Evolutionary conservation across 2,888 invertebrate genomes (phyloP), one percentile per base, ranked within the genome.

Genomic region (Ophonus ardosiacus): DNA sequence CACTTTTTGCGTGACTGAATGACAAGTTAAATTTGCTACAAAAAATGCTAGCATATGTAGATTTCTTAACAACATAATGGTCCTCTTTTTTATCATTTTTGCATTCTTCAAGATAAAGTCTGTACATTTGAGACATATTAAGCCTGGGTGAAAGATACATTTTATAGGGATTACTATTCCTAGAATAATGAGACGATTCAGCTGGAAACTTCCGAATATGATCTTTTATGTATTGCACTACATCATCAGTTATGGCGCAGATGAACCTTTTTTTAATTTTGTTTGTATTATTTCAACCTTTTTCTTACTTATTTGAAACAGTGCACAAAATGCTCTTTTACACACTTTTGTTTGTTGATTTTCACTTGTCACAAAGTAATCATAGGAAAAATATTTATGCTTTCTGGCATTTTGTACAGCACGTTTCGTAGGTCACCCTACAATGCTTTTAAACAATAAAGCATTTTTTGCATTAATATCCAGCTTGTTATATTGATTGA

Each of bases 271-370:
- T 18, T 59, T 80, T 59, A 79, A 38, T 59, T 79, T 79, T 79
- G 59, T 21, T 80, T 80, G 57, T 18, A 80, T 80, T 59, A 80
- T 61, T 15, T 80, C 59, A n/a, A 80, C n/a, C 57, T 80, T 80
- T 8, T 61, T 61, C 59, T 59, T 18, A 31, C 80, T 31, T 80
- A 80, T 80, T 31, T 80, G 80, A 31, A 57, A 61, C 31, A 80
- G 31, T 57, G 21, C 18, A 18, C 59, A 59, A 80, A 80, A 10
- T 21, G 80, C 80, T 8, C 21, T 18, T 57, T 80, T 80, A 80
- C 80, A 80, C 31, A 80, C 80, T 18, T 13, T 18, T 43, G 18
- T 57, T 80, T 80, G 59, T 10, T 43, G 21, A 38, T 80, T 80
- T 24, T 80, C n/a, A 13, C 57, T 24, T 80, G 31, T 38, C 31